Evolutionary conservation across 2,888 invertebrate genomes (phyloP).

Genomic region (Notodonta dromedarius): DNA sequence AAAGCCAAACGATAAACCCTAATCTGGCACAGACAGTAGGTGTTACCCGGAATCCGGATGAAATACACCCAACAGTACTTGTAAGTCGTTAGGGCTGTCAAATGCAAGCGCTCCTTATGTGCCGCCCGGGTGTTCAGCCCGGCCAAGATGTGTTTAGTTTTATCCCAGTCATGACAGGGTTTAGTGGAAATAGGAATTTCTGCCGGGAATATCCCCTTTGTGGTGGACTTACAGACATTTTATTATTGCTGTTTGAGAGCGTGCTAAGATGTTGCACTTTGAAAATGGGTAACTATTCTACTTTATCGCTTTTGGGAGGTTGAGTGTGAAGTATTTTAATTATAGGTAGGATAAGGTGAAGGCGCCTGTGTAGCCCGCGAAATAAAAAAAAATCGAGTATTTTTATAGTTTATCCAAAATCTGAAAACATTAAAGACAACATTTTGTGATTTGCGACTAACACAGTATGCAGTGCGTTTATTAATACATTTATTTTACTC

Average conservation of each 20-base stretch:
- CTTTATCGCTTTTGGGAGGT: background rate
- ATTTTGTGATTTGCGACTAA: too few relatives aligned
- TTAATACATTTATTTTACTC: too few relatives aligned
- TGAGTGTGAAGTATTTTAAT: background rate
- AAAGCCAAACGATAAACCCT: too few relatives aligned
- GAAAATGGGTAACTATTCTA: background rate
- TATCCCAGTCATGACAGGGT: constrained; percentile 27
- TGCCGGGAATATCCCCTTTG: constrained; percentile 15
- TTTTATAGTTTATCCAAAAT: too few relatives aligned
- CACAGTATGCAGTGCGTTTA: too few relatives aligned
- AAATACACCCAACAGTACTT: constrained; percentile 27
- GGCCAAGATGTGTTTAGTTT: constrained; percentile 29
- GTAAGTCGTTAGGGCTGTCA: constrained; percentile 42
- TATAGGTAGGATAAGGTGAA: too few relatives aligned
- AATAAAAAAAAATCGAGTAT: too few relatives aligned
- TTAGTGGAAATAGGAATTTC: constrained; percentile 31
- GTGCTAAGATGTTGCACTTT: background rate
- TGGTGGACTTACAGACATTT: constrained; percentile 25
- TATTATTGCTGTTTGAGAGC: constrained; percentile 9
- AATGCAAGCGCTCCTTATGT: constrained; percentile 36
- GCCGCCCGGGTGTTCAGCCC: constrained; percentile 4
- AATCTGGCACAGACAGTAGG: constrained; percentile 9
- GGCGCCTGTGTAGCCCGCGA: too few relatives aligned
- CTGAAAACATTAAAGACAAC: too few relatives aligned
- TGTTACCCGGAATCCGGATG: constrained; percentile 19